A percentile compares a stretch with the other conserved stretches of the same genome.
Evolutionary conservation across 2,797 vertebrate genomes (phyloP).

Genomic region (Arrhamphus sclerolepis): DNA sequence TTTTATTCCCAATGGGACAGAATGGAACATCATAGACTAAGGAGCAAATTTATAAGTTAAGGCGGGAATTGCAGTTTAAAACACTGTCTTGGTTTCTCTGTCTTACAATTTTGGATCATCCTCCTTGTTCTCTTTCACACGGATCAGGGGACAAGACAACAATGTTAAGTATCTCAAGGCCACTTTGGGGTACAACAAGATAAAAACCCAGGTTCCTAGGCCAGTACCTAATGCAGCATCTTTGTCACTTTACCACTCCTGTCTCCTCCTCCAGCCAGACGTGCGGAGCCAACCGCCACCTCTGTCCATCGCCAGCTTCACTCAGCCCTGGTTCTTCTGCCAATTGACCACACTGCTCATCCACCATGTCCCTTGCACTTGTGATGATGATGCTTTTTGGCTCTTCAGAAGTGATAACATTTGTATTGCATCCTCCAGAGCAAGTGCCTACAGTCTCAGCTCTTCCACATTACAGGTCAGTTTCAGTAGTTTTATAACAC

Average conservation of each 20-base stretch:
- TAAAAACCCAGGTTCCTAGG: constrained; percentile 83
- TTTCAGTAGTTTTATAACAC: constrained; percentile 1
- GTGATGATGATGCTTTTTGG: constrained; percentile 52
- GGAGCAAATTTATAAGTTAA: too few relatives aligned
- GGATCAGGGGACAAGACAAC: constrained; percentile 72
- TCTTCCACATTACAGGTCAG: constrained; percentile 65
- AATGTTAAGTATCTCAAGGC: constrained; percentile 85
- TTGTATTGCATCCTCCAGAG: constrained; percentile 65
- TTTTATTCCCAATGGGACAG: too few relatives aligned
- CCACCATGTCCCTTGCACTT: constrained; percentile 62
- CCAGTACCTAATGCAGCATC: constrained; percentile 59
- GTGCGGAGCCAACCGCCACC: not conserved
- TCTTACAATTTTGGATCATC: constrained; percentile 35
- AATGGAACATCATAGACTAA: too few relatives aligned
- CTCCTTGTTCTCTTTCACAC: constrained; percentile 69
- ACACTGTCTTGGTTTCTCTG: not conserved
- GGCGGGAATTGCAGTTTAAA: too few relatives aligned
- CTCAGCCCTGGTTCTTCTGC: constrained; percentile 9
- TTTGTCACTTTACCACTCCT: constrained; percentile 37
- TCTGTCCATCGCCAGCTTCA: not conserved
- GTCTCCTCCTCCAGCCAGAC: constrained; percentile 43
- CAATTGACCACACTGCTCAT: not conserved
- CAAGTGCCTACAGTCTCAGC: constrained; percentile 37
- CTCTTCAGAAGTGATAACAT: constrained; percentile 57
- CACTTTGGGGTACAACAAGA: constrained; percentile 69